phyloP scores from a whole-genome alignment of 2,888 invertebrate species.

The Sinopyrophorus schimmeli region DNA sequence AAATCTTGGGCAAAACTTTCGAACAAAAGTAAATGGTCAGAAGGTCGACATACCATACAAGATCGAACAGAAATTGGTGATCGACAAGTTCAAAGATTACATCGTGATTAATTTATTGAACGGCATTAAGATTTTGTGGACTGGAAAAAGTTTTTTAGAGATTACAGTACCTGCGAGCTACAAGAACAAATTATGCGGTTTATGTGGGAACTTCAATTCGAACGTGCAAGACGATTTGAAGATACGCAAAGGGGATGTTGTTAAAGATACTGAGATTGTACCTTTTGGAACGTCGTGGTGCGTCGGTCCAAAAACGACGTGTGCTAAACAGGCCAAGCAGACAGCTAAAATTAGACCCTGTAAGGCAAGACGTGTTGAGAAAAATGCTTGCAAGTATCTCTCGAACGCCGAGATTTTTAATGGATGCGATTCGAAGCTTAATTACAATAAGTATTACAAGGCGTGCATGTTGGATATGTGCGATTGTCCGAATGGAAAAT shows the following conservation, averaged over 20 bases:
- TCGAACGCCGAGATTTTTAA: conserved; percentile 64
- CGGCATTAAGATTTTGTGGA: conserved; percentile 88
- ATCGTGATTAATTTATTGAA: conserved; percentile 69
- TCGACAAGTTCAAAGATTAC: conserved; percentile 68
- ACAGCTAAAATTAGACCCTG: conserved; percentile 54
- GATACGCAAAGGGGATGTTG: conserved; percentile 67
- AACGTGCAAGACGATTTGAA: conserved; percentile 81
- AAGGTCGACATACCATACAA: conserved; percentile 72
- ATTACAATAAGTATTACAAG: conserved; percentile 80
- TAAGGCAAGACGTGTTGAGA: conserved; percentile 45
- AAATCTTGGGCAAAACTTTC: conserved; percentile 82
- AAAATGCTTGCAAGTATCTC: conserved; percentile 44
- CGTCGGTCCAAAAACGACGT: conserved; percentile 78
- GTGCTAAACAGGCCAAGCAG: conserved; percentile 61
- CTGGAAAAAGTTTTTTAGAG: conserved; percentile 90
- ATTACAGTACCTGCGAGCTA: conserved; percentile 75
- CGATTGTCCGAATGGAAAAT: conserved; percentile 78
- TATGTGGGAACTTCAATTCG: conserved; percentile 95
- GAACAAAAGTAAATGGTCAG: conserved; percentile 84
- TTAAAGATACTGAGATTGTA: conserved; percentile 65
- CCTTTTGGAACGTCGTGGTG: conserved; percentile 90
- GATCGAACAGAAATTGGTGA: conserved; percentile 61
- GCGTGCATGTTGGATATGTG: conserved; percentile 86
- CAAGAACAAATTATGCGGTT: conserved; percentile 80
- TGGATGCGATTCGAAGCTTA: conserved; percentile 77